Percentiles rank a stretch among this genome's conserved stretches.
Evolutionary conservation across 2,888 invertebrate species (phyloP).

Genomic region (Ochropleura plecta): DNA sequence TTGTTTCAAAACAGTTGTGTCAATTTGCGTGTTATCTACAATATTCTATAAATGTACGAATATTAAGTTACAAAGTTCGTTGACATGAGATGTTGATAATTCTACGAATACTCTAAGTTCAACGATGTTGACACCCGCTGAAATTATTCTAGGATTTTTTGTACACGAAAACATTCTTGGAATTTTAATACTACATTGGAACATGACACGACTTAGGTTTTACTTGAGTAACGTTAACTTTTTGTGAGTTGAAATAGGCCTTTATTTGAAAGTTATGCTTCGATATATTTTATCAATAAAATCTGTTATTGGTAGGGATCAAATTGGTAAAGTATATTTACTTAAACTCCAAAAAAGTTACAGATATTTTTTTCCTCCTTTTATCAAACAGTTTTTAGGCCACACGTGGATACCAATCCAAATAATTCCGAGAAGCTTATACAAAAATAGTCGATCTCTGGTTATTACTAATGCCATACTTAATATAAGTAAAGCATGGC

Average conservation of each 20-base stretch:
- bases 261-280: background rate
- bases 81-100: background rate
- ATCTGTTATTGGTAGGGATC: background rate
- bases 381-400: background rate
- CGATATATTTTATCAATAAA: slow-evolving; percentile 4
- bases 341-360: too few species aligned
- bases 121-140: background rate
- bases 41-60: background rate
- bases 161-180: background rate
- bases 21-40: background rate
- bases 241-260: background rate
- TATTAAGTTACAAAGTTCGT: background rate
- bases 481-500: background rate
- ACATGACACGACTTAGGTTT: background rate
- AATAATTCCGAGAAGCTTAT: background rate
- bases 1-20: background rate
- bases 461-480: background rate
- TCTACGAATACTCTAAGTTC: background rate
- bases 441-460: background rate
- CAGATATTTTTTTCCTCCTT: background rate
- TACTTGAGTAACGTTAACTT: background rate
- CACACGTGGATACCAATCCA: background rate
- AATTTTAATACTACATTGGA: background rate
- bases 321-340: background rate
- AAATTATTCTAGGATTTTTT: background rate